These are phyloP conservation scores for Caenorhabditis sp. DNA, from an alignment of 2,888 invertebrate genomes.

Conservation along the genomic window DNA sequence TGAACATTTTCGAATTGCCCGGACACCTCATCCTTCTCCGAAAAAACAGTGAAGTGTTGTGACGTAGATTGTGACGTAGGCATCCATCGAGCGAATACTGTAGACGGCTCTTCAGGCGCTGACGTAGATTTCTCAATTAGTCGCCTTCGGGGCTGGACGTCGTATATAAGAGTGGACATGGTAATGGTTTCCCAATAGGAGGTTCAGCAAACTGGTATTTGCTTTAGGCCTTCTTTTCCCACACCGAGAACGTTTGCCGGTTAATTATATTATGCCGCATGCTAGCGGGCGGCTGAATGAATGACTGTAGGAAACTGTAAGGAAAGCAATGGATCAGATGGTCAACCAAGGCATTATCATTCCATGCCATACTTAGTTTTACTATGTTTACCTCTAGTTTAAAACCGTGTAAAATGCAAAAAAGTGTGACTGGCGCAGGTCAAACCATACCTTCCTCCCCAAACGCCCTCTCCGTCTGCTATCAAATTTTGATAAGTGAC, in stretches of 20 bases:
- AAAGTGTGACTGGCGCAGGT: constrained; percentile 40
- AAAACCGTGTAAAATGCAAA: constrained; percentile 54
- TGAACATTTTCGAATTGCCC: constrained; percentile 35
- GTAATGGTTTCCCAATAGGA: constrained; percentile 54
- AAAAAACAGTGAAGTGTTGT: constrained; percentile 56
- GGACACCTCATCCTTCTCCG: constrained; percentile 12
- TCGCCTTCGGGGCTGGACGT: constrained; percentile 50
- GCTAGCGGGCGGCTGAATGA: constrained; percentile 1
- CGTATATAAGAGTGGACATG: constrained; percentile 62
- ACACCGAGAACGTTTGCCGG: constrained; percentile 48
- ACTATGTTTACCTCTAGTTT: constrained; percentile 43
- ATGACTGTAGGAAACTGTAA: constrained; percentile 30
- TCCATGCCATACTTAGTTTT: constrained; percentile 18
- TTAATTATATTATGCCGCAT: constrained; percentile 34
- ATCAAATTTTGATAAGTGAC: constrained; percentile 61
- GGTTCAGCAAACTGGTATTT: constrained; percentile 59
- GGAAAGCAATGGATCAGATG: constrained; percentile 38
- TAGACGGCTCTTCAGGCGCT: constrained; percentile 57
- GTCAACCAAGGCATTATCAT: constrained; percentile 17
- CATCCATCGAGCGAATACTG: constrained; percentile 37
- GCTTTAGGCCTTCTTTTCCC: neutral
- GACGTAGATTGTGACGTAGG: constrained; percentile 56
- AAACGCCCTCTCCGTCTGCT: constrained; percentile 41
- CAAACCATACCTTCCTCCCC: constrained; percentile 22
- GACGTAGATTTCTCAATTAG: constrained; percentile 62